phyloP scores from a whole-genome alignment of 2,113 vertebrate species.

The Ochotona princeps region DNA sequence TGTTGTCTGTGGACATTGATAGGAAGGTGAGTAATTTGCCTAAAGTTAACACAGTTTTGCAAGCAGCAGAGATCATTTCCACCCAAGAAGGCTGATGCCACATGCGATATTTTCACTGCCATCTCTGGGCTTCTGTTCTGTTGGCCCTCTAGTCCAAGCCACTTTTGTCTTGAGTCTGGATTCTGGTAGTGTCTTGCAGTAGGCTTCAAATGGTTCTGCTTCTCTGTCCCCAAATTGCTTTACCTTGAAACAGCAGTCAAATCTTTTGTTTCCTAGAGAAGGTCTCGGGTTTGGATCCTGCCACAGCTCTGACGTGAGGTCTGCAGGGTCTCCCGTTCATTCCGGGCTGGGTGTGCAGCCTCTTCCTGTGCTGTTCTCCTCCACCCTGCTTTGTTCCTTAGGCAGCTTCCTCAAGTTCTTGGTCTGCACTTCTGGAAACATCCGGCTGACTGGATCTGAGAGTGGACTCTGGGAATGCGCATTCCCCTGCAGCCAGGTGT shows the following conservation, averaged over 20 bases:
- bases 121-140: neutral
- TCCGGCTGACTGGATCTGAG: neutral
- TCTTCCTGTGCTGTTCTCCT: neutral
- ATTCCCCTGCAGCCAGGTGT: neutral
- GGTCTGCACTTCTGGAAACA: neutral
- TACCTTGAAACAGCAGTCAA: neutral
- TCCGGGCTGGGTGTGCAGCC: neutral
- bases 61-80: neutral
- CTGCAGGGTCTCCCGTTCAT: neutral
- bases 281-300: neutral
- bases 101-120: too few species aligned
- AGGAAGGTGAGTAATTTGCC: neutral
- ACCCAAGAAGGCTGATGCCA: neutral
- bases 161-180: neutral
- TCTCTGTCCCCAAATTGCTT: neutral
- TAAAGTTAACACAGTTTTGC: neutral
- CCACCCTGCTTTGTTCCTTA: accelerated
- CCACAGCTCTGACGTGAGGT: neutral
- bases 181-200: neutral
- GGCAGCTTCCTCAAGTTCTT: neutral
- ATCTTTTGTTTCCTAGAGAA: neutral
- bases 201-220: neutral
- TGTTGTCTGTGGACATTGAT: slow-evolving; percentile 1
- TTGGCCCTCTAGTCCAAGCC: neutral
- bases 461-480: too few species aligned